Base-by-base conservation (phyloP, 2,888 invertebrate genomes). In the Phyllotreta cruciferae region DNA sequence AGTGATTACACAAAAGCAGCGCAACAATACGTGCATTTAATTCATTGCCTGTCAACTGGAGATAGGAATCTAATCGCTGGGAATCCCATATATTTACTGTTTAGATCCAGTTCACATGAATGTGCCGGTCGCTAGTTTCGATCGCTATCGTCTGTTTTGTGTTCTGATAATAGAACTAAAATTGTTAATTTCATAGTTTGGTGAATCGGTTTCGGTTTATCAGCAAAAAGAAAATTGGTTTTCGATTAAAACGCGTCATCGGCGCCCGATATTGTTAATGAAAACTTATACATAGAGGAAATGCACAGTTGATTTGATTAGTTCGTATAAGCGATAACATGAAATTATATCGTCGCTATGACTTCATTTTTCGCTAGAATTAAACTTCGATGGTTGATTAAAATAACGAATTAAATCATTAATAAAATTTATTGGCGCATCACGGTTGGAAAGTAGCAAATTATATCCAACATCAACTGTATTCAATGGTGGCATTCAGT, bases 61-160 rank as follows among this genome's bases (percentile, higher is more conserved):
- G 68, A 68, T 68, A 66, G 9, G 24, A 24, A 68, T 68, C 68
- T 66, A 62, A 68, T 68, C 68, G 57, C 37, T 56, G 38, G 11
- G 53, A 50, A 58, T 56, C 61, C 54, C 24, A 60, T 52, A 53
- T 62, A 63, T 62, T 66, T 63, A 62, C 61, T 63, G 50, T 65
- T 65, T 13, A 56, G 58, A 61, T 62, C 58, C 47, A 50, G 49
- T 65, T 62, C 42, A 49, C 57, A 61, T 60, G 13, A 54, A 52
- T 52, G 42, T 44, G 37, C 52, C n/a, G 9, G 50, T 13, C 13
- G 24, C 39, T 50, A 58, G 42, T 52, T 53, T 14, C 36, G 65
- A 67, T 67, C 50, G 35, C 10, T 60, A 65, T 65, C 65, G 52
- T 38, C 36, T 14, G 50, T 65, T 61, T 57, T 63, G 67, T 64